These are phyloP conservation scores for Nerophis lumbriciformis DNA, from an alignment of 2,113 vertebrate species.

Conservation along the genomic window DNA sequence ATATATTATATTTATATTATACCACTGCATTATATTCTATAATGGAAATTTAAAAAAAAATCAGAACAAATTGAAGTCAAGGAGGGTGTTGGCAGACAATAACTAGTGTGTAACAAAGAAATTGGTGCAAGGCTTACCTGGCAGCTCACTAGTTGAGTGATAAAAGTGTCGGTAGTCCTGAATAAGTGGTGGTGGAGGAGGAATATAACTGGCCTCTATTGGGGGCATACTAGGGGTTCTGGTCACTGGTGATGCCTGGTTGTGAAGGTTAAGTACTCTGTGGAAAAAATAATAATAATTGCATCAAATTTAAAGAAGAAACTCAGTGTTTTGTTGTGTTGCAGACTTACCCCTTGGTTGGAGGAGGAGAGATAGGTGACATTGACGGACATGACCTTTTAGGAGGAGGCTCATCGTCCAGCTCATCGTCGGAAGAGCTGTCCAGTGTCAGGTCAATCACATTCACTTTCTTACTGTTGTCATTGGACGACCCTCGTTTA, in stretches of 20 bases:
- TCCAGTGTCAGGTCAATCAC: slow-evolving; percentile 96
- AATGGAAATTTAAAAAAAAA: too few species aligned
- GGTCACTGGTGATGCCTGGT: slow-evolving; percentile 87
- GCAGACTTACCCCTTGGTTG: slow-evolving; percentile 82
- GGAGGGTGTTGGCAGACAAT: not conserved
- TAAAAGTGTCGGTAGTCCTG: slow-evolving; percentile 98
- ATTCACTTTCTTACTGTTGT: slow-evolving; percentile 86
- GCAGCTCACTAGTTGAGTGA: slow-evolving; percentile 88
- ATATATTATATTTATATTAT: too few species aligned
- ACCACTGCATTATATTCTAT: too few species aligned
- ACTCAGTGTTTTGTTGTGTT: not conserved
- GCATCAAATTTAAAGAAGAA: not conserved
- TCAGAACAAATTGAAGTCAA: not conserved
- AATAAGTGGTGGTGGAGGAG: slow-evolving; percentile 85
- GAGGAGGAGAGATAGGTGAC: slow-evolving; percentile 84
- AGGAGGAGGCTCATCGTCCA: slow-evolving; percentile 84
- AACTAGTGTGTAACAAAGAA: not conserved
- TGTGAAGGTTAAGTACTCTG: slow-evolving; percentile 85
- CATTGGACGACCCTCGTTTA: slow-evolving; percentile 76
- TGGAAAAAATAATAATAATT: slow-evolving; percentile 7
- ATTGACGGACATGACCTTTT: slow-evolving; percentile 90
- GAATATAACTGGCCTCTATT: slow-evolving; percentile 93
- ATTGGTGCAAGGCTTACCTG: slow-evolving; percentile 69
- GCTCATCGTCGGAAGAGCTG: slow-evolving; percentile 92
- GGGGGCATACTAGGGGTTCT: slow-evolving; percentile 92